These are phyloP conservation scores for Trogon surrucura DNA, from an alignment of 2,113 vertebrate genomes.

Conservation along the genomic window DNA sequence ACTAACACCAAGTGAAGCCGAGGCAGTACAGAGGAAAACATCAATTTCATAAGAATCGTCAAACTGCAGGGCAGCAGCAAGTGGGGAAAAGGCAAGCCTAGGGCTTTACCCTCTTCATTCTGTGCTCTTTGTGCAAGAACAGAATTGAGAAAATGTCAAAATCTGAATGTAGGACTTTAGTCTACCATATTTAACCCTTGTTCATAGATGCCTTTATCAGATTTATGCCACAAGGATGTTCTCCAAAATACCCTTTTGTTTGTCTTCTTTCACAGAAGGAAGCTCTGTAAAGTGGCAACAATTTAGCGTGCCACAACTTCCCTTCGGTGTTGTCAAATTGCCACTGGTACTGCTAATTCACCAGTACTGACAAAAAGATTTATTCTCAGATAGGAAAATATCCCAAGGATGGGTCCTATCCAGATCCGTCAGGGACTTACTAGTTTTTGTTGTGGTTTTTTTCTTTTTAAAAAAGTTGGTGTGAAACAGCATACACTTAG, in stretches of 20 bases:
- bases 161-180: not conserved
- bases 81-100: not conserved
- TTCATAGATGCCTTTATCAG: not conserved
- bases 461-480: not conserved
- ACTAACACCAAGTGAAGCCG: not conserved
- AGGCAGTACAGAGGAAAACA: not conserved
- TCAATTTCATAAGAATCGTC: not conserved
- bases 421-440: not conserved
- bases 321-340: not conserved
- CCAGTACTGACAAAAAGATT: not conserved
- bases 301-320: not conserved
- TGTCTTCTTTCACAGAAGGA: not conserved
- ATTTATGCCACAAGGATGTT: not conserved
- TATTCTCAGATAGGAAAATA: not conserved
- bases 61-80: not conserved
- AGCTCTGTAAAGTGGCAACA: not conserved
- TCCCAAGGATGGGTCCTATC: not conserved
- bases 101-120: not conserved
- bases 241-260: not conserved
- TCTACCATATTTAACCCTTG: not conserved
- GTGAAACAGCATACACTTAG: not conserved
- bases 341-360: not conserved
- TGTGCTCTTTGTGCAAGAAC: not conserved
- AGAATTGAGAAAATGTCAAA: not conserved
- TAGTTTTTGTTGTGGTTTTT: not conserved